phyloP scores from a whole-genome alignment of 1,140 invertebrate species.

The Drosophila athabasca region DNA sequence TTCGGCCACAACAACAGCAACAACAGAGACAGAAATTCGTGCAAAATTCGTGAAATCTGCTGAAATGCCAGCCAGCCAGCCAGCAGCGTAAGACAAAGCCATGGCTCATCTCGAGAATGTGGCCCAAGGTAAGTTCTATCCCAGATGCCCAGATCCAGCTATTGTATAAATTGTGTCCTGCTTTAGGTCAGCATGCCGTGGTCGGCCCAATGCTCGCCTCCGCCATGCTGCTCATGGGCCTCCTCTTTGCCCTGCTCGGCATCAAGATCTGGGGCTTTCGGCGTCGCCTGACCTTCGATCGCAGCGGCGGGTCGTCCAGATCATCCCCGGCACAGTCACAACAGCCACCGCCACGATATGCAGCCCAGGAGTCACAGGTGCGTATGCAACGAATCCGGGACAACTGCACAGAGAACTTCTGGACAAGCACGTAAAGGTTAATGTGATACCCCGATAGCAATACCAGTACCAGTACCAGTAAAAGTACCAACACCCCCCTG shows the following conservation, averaged over 20 bases:
- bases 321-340: slow-evolving; percentile 32
- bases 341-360: slow-evolving; percentile 59
- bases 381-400: slow-evolving; percentile 16
- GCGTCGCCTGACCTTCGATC: slow-evolving; percentile 75
- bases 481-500: too few relatives aligned
- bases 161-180: background rate
- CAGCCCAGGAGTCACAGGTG: slow-evolving; percentile 67
- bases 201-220: slow-evolving; percentile 48
- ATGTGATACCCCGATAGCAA: slow-evolving; percentile 47
- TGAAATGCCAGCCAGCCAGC: slow-evolving; percentile 64
- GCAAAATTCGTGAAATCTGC: slow-evolving; percentile 47
- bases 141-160: background rate
- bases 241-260: slow-evolving; percentile 72
- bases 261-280: slow-evolving; percentile 84
- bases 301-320: slow-evolving; percentile 33
- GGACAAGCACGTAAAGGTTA: slow-evolving; percentile 54
- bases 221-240: slow-evolving; percentile 56
- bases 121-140: slow-evolving; percentile 61
- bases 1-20: slow-evolving; percentile 34
- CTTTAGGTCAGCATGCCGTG: slow-evolving; percentile 43
- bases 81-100: slow-evolving; percentile 31
- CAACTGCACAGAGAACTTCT: slow-evolving; percentile 20
- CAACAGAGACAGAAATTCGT: slow-evolving; percentile 41
- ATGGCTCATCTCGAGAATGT: slow-evolving; percentile 67
- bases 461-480: too few relatives aligned